Percentiles rank a stretch among this genome's conserved stretches.
Conservation (phyloP, 2,797 vertebrate genomes). For the Bryconaethiops microstoma region DNA sequence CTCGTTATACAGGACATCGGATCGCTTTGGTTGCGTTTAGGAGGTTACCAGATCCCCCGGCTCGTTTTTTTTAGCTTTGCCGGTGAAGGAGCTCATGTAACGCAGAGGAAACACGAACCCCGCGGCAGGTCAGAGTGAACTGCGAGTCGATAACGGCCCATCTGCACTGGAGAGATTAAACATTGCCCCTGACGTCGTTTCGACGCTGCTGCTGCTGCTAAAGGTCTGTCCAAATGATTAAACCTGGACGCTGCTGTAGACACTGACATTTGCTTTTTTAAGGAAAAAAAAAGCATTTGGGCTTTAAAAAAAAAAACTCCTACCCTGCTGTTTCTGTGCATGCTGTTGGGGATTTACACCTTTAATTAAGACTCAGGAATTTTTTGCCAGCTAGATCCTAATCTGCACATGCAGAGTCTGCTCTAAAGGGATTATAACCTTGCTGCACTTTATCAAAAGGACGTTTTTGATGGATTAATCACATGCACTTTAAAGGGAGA, state of each 20-base stretch:
- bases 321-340: background rate
- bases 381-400: background rate
- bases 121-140: background rate
- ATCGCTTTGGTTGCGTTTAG: background rate
- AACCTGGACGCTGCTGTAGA: background rate
- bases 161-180: slow-evolving; percentile 25
- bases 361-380: slow-evolving; percentile 15
- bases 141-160: slow-evolving; percentile 14
- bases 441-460: background rate
- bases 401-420: slow-evolving; percentile 6
- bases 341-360: background rate
- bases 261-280: background rate
- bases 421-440: background rate
- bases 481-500: background rate
- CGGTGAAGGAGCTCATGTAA: slow-evolving; percentile 38
- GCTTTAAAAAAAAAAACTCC: too few relatives aligned
- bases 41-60: slow-evolving; percentile 3
- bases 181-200: slow-evolving; percentile 18
- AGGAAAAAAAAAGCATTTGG: background rate
- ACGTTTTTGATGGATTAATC: background rate
- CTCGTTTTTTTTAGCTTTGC: background rate
- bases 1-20: background rate
- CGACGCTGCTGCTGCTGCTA: background rate
- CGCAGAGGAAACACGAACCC: slow-evolving; percentile 15
- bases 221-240: background rate